Evolutionary conservation across 2,113 vertebrate genomes (phyloP).

Genomic region (Ictidomys tridecemlineatus): DNA sequence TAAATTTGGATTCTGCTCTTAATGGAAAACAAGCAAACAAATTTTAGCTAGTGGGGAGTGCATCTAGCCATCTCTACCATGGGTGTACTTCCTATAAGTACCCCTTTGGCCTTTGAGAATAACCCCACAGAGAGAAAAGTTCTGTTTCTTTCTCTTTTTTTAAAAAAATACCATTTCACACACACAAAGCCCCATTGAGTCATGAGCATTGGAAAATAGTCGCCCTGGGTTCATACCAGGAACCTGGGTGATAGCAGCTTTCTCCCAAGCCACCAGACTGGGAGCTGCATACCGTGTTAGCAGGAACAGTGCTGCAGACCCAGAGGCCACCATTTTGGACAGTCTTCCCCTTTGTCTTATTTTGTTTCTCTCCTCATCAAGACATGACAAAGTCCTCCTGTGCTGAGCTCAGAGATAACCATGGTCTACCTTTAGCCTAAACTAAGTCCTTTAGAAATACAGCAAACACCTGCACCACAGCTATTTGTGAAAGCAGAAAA

Average conservation of each 20-base stretch:
- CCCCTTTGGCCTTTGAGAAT: not conserved
- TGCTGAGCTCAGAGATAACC: not conserved
- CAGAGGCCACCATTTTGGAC: not conserved
- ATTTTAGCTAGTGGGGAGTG: not conserved
- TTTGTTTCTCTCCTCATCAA: constrained; percentile 11
- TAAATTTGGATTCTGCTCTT: not conserved
- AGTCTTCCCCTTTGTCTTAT: not conserved
- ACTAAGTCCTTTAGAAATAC: not conserved
- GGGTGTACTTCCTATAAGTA: not conserved
- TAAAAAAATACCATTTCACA: not conserved
- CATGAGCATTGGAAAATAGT: not conserved
- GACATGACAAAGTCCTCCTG: not conserved
- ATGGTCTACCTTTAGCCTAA: not conserved
- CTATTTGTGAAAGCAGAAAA: constrained; percentile 13
- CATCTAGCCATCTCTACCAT: not conserved
- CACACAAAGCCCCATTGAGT: not conserved
- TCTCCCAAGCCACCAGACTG: not conserved
- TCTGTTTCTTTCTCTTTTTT: not conserved
- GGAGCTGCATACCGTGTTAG: not conserved
- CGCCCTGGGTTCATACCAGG: not conserved
- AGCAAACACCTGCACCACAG: not conserved
- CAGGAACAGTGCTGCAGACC: not conserved
- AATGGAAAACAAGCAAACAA: not conserved
- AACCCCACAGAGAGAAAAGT: not conserved
- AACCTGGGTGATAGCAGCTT: not conserved